A percentile compares a stretch with the other conserved stretches of the same genome.
Conservation (phyloP, 2,797 vertebrate species). For the Sardinella longiceps region DNA sequence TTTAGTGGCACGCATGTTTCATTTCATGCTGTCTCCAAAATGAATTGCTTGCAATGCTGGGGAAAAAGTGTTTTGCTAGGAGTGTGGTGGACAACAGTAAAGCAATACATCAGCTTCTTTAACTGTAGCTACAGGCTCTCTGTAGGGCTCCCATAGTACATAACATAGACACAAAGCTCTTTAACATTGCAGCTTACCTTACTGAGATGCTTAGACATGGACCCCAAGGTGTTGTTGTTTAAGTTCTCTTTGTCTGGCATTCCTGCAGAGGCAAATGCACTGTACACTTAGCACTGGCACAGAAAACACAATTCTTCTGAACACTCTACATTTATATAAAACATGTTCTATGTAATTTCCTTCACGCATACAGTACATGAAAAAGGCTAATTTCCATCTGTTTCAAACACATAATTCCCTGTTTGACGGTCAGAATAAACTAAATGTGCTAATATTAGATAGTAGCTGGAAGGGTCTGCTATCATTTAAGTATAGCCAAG, state of each 20-base stretch:
- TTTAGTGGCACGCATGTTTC: neutral
- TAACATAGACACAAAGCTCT: neutral
- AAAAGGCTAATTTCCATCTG: neutral
- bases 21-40: neutral
- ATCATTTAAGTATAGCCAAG: conserved; percentile 37
- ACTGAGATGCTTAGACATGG: conserved; percentile 82
- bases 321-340: too few species aligned
- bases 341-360: neutral
- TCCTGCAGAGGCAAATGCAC: conserved; percentile 76
- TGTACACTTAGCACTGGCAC: conserved; percentile 18
- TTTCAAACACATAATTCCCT: neutral
- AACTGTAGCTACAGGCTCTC: neutral
- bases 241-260: conserved; percentile 92
- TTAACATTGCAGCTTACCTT: conserved; percentile 80
- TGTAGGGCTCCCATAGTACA: neutral
- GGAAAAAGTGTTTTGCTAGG: neutral
- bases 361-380: neutral
- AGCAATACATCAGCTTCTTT: neutral
- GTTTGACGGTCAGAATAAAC: neutral
- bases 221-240: conserved; percentile 79
- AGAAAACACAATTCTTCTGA: neutral
- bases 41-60: too few species aligned
- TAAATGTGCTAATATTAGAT: neutral
- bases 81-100: neutral
- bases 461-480: conserved; percentile 36